Evolutionary conservation across 1,140 invertebrate species (phyloP).

Genomic region (Papilio glaucus): DNA sequence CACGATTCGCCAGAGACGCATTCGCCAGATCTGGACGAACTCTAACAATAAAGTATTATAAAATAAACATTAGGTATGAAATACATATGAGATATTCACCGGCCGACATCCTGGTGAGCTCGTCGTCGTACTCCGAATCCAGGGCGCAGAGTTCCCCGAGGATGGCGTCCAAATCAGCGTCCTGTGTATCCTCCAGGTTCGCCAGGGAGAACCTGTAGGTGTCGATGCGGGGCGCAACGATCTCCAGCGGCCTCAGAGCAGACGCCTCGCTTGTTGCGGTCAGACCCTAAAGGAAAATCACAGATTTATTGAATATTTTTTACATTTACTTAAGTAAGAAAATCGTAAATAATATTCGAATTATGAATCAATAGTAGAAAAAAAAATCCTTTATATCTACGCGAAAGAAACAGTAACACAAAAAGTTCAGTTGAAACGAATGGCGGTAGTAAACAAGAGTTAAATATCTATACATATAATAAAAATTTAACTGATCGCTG

Average conservation of each 20-base stretch:
- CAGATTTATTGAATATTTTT: not conserved
- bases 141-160: constrained; percentile 96
- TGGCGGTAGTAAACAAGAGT: too few relatives aligned
- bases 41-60: too few relatives aligned
- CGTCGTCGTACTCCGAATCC: constrained; percentile 90
- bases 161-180: constrained; percentile 97
- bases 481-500: too few relatives aligned
- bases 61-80: constrained; percentile 18
- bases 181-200: constrained; percentile 96
- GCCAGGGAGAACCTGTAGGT: constrained; percentile 96
- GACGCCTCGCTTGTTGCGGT: constrained; percentile 59
- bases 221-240: constrained; percentile 87
- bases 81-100: constrained; percentile 53
- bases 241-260: constrained; percentile 71
- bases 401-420: too few relatives aligned
- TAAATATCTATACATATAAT: too few relatives aligned
- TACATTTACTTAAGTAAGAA: not conserved
- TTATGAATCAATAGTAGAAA: too few relatives aligned
- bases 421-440: too few relatives aligned
- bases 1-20: too few relatives aligned
- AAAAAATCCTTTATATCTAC: too few relatives aligned
- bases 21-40: too few relatives aligned
- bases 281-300: constrained; percentile 61
- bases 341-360: not conserved
- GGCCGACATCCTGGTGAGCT: constrained; percentile 80